These are phyloP conservation scores for Polylopha cassiicola DNA, from an alignment of 2,888 invertebrate genomes.

Conservation along the genomic window DNA sequence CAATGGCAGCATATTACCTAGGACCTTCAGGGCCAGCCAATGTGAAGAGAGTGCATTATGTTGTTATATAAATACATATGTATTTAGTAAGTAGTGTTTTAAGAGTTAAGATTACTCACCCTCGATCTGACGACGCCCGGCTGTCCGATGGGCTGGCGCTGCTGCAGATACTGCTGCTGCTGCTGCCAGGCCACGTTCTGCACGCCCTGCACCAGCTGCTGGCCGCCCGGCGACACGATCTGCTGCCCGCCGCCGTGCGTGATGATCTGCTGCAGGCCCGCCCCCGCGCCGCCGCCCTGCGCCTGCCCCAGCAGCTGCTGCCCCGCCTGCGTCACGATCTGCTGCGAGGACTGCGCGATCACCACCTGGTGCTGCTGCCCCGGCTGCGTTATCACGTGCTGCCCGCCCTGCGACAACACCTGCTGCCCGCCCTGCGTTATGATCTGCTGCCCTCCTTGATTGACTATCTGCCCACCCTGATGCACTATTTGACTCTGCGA, in stretches of 20 bases:
- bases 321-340: conserved; percentile 67
- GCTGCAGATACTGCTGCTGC: conserved; percentile 65
- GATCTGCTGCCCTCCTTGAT: conserved; percentile 66
- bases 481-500: conserved; percentile 70
- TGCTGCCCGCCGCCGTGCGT: conserved; percentile 70
- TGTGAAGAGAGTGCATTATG: no score
- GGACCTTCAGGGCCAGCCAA: no score
- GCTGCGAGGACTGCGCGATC: conserved; percentile 68
- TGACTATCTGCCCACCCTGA: conserved; percentile 67
- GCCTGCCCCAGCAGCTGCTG: conserved; percentile 68
- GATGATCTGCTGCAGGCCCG: conserved; percentile 72
- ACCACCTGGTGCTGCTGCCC: conserved; percentile 71
- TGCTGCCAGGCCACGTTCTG: conserved; percentile 72
- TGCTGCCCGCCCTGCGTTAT: conserved; percentile 64
- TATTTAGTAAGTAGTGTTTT: conserved; percentile 23
- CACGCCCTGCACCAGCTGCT: conserved; percentile 64
- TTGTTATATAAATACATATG: conserved; percentile 24
- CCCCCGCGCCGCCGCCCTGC: conserved; percentile 51
- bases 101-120: conserved; percentile 40
- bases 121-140: conserved; percentile 71
- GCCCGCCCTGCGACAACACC: conserved; percentile 67
- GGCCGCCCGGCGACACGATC: conserved; percentile 66
- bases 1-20: no score
- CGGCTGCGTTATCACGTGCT: conserved; percentile 70
- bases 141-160: conserved; percentile 72